A percentile compares a stretch with the other conserved stretches of the same genome.
Evolutionary conservation across 2,797 vertebrate species (phyloP).

Genomic region (Tapirus indicus): DNA sequence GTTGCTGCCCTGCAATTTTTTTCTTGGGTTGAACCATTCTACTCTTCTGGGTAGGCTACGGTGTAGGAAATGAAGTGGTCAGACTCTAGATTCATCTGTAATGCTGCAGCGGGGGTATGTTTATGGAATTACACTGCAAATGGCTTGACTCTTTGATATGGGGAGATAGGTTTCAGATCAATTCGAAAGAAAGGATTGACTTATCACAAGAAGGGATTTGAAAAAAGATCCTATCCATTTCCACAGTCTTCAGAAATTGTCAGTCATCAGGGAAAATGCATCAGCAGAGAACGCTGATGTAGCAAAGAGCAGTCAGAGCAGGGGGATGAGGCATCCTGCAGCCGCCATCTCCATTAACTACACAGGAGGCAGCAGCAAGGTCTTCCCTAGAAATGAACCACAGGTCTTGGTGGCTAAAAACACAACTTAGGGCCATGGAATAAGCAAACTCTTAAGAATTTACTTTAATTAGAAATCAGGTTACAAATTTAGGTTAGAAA

Average conservation of each 20-base stretch:
- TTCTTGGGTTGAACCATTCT: neutral
- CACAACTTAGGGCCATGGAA: neutral
- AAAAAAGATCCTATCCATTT: neutral
- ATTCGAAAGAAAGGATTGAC: slow-evolving; percentile 1
- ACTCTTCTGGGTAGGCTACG: neutral
- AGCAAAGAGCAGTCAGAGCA: neutral
- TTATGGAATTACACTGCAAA: neutral
- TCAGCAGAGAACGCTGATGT: neutral
- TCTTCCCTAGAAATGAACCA: neutral
- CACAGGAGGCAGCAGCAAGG: neutral
- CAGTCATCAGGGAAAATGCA: neutral
- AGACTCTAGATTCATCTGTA: neutral
- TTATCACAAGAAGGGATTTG: neutral
- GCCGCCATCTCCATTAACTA: neutral
- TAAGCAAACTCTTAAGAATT: neutral
- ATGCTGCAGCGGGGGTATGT: neutral
- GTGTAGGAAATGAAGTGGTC: neutral
- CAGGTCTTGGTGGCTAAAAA: neutral
- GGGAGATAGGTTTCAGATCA: neutral
- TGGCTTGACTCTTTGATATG: neutral
- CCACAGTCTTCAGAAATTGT: neutral
- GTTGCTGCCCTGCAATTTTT: neutral
- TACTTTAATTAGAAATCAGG: neutral
- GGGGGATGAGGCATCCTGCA: too few species aligned
- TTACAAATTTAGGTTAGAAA: neutral